Evolutionary conservation across 1,140 invertebrate genomes (phyloP), one percentile per base, ranked within the genome.

Genomic region (Eciton burchellii): DNA sequence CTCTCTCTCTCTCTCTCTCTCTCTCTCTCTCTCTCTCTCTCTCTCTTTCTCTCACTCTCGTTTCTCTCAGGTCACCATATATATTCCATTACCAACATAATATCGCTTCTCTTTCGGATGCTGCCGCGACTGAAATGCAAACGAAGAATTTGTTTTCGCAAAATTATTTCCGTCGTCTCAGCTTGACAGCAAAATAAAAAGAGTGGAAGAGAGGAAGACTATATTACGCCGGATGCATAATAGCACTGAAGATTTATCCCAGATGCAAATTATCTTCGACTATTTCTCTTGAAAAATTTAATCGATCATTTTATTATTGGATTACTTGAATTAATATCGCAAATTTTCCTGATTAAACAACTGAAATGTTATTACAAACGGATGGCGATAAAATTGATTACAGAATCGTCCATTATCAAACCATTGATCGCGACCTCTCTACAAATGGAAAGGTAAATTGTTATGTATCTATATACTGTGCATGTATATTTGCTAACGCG

Each of bases 111-210:
- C n/a, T n/a, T 43, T 57, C n/a, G 56, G 35, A 79, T n/a, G 35
- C 5, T 68, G 16, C 19, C 24, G 63, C 35, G 29, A 74, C 57
- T 65, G 14, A 24, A 66, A 77, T 66, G 73, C 47, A 77, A 77
- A 79, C 35, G 41, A 79, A 68, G 62, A 68, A 79, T 68, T 79
- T 68, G 41, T 79, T 68, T 57, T 54, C 49, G 16, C 35, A 56
- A 79, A 77, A 68, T 77, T 79, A 68, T 68, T 79, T 45, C 60
- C 49, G 35, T 56, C 35, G 41, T 68, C n/a, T 8, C 16, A 14
- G 21, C n/a, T 21, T 45, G 63, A 68, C 35, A 66, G 8, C 29
- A n/a, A 26, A 79, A 56, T 43, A 57, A 79, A 79, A 16, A 56
- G 12, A 68, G 19, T 74, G 56, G 41, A 47, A n/a, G 49, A n/a